Base-by-base conservation (phyloP, 1,140 invertebrate species). In the Stenopsyche tienmushanensis region DNA sequence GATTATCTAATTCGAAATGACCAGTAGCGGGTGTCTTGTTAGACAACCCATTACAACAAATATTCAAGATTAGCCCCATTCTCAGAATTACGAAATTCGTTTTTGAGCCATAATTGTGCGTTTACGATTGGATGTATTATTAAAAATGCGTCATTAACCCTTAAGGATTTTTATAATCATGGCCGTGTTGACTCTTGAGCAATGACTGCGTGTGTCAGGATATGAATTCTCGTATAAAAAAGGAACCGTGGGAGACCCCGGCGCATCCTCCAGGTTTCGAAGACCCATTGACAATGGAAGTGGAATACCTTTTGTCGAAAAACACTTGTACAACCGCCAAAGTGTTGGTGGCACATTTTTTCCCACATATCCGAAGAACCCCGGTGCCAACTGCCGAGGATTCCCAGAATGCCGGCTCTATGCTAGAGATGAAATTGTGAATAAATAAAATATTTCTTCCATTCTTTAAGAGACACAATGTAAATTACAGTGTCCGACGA, bases 1-100 rank as follows among this genome's bases (percentile, higher is more conserved):
- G 52, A 53, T 53, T 64, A 54, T 49, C 62, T 54, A 54, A 45
- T 64, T 62, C 47, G 29, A 62, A 44, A 62, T 25, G 59, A 44
- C 45, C 59, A 39, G 9, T 25, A 44, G 29, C 29, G 23, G 34
- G 21, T 45, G 49, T 64, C 24, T 52, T 20, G 52, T 53, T 64
- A 63, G 21, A 25, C 41, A 52, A 49, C 54, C 39, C 41, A 45
- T 64, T 54, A 24, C 52, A 42, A 41, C 26, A 25, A 52, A 45
- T 20, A 55, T 44, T 15, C 41, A 24, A 34, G 41, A 23, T 59
- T 65, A 55, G 58, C 64, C 34, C 9, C 39, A 59, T 65, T 50
- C 29, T 5, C 29, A 13, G 5, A 34, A 7, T 34, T 34, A 34
- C 29, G 5, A 34, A 34, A 34, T n/a, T n/a, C n/a, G n/a, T n/a